Evolutionary conservation across 37 sponge, comb jelly and placozoan species (phyloP).

Genomic region (Eunapius fragilis): DNA sequence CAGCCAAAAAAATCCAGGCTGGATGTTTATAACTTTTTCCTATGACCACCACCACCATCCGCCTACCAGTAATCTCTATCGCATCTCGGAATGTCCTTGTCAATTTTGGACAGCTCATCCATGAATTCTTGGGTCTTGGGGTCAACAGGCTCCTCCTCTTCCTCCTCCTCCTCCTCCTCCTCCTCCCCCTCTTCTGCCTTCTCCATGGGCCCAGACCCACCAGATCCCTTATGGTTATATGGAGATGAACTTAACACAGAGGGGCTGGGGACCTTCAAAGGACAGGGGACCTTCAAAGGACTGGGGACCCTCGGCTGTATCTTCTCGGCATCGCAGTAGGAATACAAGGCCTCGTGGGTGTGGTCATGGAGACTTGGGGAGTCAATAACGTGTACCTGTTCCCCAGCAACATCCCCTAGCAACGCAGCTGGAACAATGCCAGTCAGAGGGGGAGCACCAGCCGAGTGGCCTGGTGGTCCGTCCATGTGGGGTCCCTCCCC

Average conservation of each 20-base stretch:
- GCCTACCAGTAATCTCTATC: slow-evolving; percentile 88
- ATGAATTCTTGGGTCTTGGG: slow-evolving; percentile 22
- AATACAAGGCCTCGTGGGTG: not conserved
- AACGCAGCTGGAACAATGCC: not conserved
- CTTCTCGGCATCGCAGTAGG: not conserved
- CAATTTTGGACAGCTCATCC: slow-evolving; percentile 75
- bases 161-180: not conserved
- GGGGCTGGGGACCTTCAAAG: too few relatives aligned
- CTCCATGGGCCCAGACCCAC: not conserved
- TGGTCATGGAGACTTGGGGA: not conserved
- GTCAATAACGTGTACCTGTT: not conserved
- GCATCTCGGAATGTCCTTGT: slow-evolving; percentile 95
- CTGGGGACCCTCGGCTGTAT: not conserved
- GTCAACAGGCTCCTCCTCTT: slow-evolving; percentile 32
- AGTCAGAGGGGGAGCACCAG: not conserved
- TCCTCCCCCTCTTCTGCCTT: too few relatives aligned
- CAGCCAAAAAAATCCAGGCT: too few relatives aligned
- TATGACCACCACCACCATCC: not conserved
- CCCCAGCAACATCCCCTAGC: too few relatives aligned
- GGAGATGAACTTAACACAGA: too few relatives aligned
- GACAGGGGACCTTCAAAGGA: too few relatives aligned
- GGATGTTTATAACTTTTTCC: too few relatives aligned
- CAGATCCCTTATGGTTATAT: too few relatives aligned
- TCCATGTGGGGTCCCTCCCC: too few relatives aligned
- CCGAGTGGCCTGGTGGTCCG: too few relatives aligned